A percentile compares a stretch with the other conserved stretches of the same genome.
Evolutionary conservation across 1,140 invertebrate genomes (phyloP).

Genomic region (Lethrus apterus): DNA sequence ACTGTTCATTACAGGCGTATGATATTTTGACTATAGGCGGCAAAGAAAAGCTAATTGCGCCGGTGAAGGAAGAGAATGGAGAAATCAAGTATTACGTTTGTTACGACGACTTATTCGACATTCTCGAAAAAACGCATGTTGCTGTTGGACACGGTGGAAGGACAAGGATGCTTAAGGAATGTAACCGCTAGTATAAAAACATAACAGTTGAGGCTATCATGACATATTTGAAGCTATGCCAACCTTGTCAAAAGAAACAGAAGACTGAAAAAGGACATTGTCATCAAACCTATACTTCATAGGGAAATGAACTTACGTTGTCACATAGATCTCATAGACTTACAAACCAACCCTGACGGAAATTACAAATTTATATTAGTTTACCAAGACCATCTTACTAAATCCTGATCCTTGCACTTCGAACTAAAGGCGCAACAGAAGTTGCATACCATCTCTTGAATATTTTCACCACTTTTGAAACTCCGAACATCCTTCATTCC

Average conservation of each 20-base stretch:
- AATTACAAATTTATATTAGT: slow-evolving; percentile 40
- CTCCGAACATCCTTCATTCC: slow-evolving; percentile 36
- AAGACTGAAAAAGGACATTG: slow-evolving; percentile 31
- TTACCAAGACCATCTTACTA: slow-evolving; percentile 43
- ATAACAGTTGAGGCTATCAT: slow-evolving; percentile 26
- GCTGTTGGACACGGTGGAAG: slow-evolving; percentile 26
- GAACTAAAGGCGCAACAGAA: slow-evolving; percentile 31
- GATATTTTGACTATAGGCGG: slow-evolving; percentile 16
- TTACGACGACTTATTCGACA: slow-evolving; percentile 26
- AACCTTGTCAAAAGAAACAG: slow-evolving; percentile 23
- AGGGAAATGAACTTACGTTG: slow-evolving; percentile 32
- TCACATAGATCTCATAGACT: slow-evolving; percentile 42
- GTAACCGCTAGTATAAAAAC: slow-evolving; percentile 19
- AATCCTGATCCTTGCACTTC: slow-evolving; percentile 37
- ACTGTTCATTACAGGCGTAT: slow-evolving; percentile 7
- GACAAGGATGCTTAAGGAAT: slow-evolving; percentile 23
- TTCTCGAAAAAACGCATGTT: slow-evolving; percentile 25
- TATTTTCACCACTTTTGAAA: slow-evolving; percentile 39
- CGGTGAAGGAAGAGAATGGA: slow-evolving; percentile 17
- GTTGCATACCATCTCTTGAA: slow-evolving; percentile 31
- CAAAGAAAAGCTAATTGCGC: slow-evolving; percentile 21
- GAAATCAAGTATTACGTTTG: slow-evolving; percentile 26
- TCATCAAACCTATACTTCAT: slow-evolving; percentile 30
- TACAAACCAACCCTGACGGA: slow-evolving; percentile 37
- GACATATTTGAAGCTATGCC: slow-evolving; percentile 25